These are phyloP conservation scores for Drosophila barbarae DNA, from an alignment of 2,888 invertebrate genomes.

Conservation along the genomic window DNA sequence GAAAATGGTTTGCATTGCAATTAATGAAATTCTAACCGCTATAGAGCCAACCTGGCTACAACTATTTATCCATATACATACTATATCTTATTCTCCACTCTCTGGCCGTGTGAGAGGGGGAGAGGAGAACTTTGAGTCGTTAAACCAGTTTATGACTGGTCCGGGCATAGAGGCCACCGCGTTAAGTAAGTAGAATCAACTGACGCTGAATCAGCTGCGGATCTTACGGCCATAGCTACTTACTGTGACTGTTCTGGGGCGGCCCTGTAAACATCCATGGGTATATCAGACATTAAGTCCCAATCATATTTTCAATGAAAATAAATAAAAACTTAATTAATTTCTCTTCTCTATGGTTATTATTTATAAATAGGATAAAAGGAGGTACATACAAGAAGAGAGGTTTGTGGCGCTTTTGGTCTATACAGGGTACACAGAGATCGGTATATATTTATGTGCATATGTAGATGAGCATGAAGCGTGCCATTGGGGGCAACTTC, in stretches of 20 bases:
- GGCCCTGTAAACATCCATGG: conserved; percentile 7
- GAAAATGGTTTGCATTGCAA: background rate
- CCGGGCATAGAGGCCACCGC: conserved; percentile 46
- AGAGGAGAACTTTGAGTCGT: conserved; percentile 36
- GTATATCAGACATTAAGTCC: background rate
- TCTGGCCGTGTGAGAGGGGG: background rate
- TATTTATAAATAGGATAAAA: background rate
- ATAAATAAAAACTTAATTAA: background rate
- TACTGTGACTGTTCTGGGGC: conserved; percentile 19
- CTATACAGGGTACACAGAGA: background rate
- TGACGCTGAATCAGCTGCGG: conserved; percentile 47
- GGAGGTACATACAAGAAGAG: background rate
- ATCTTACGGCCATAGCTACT: conserved; percentile 23
- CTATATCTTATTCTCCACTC: background rate
- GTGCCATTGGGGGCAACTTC: conserved; percentile 32
- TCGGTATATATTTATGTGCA: background rate
- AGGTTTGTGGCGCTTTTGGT: background rate
- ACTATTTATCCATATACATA: background rate
- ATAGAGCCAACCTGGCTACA: conserved; percentile 22
- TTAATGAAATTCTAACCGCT: conserved; percentile 2
- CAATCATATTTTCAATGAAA: background rate
- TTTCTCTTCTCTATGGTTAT: too few relatives aligned
- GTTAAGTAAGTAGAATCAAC: conserved; percentile 47
- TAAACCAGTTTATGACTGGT: conserved; percentile 50
- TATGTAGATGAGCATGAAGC: conserved; percentile 17